Percentiles rank a stretch among this genome's conserved stretches.
Conservation (phyloP, 2,888 invertebrate species). For the Oligia latruncula region DNA sequence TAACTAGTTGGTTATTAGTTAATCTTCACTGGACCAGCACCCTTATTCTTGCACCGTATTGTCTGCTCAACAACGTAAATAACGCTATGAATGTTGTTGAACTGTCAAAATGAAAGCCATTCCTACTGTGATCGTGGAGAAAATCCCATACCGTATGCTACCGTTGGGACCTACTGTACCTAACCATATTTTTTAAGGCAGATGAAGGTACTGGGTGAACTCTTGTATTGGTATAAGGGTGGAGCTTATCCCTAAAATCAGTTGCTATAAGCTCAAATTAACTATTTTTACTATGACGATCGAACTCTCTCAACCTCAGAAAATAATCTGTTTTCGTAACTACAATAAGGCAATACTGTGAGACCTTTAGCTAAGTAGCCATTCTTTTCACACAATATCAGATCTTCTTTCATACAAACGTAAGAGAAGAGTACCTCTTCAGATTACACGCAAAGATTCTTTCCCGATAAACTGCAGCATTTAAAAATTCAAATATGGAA, state of each 20-base stretch:
- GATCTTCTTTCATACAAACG: conserved; percentile 5
- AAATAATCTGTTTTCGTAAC: neutral
- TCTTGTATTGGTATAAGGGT: neutral
- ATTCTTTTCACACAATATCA: conserved; percentile 4
- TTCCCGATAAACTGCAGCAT: conserved; percentile 60
- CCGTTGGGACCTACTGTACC: neutral
- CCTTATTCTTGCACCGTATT: too few relatives aligned
- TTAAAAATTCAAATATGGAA: conserved; percentile 62
- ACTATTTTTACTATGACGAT: neutral
- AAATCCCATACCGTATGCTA: neutral
- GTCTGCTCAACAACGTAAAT: too few relatives aligned
- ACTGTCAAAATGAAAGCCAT: too few relatives aligned
- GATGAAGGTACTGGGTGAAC: neutral
- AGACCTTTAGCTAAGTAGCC: conserved; percentile 8
- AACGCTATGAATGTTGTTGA: too few relatives aligned
- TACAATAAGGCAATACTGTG: neutral
- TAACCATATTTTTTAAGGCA: neutral
- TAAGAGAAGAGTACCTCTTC: neutral
- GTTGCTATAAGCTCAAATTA: neutral
- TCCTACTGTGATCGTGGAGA: too few relatives aligned
- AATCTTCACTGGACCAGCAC: neutral
- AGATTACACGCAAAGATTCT: conserved; percentile 21
- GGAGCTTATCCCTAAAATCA: neutral
- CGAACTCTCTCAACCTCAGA: neutral
- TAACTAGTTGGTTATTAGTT: neutral